Conservation (phyloP, 2,113 vertebrate genomes). For the Phrynosoma blainvillii region DNA sequence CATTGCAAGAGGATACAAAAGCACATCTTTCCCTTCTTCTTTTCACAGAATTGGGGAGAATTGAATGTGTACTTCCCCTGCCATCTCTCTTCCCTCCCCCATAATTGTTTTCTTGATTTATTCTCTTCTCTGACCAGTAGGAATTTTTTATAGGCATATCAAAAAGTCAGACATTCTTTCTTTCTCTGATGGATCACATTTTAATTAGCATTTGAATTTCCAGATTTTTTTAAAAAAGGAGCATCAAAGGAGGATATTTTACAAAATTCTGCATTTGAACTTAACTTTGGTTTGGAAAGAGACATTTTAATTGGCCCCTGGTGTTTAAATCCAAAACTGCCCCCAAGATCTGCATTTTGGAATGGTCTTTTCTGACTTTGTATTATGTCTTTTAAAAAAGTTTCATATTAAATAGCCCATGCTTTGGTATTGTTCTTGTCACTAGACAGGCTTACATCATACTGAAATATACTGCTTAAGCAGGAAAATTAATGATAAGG, state of each 20-base stretch:
- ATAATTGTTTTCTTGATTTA: neutral
- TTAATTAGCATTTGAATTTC: constrained; percentile 70
- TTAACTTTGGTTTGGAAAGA: constrained; percentile 54
- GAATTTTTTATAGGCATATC: constrained; percentile 54
- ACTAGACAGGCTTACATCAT: neutral
- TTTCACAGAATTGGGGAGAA: constrained; percentile 41
- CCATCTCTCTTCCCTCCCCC: neutral
- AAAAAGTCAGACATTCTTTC: constrained; percentile 57
- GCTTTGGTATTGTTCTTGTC: too few species aligned
- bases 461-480: neutral
- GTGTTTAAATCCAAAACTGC: constrained; percentile 37
- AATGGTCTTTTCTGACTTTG: neutral
- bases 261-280: constrained; percentile 64
- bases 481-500: neutral
- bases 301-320: constrained; percentile 64
- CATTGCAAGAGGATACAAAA: constrained; percentile 46
- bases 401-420: neutral
- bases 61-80: constrained; percentile 30
- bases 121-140: constrained; percentile 36
- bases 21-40: constrained; percentile 51
- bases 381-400: constrained; percentile 41
- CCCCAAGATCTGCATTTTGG: constrained; percentile 25
- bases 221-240: constrained; percentile 62
- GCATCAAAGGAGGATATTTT: constrained; percentile 69
- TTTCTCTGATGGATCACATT: constrained; percentile 66